A percentile compares a stretch with the other conserved stretches of the same genome.
Evolutionary conservation across 1,140 invertebrate species (phyloP).

Genomic region (Meteorus sp.): DNA sequence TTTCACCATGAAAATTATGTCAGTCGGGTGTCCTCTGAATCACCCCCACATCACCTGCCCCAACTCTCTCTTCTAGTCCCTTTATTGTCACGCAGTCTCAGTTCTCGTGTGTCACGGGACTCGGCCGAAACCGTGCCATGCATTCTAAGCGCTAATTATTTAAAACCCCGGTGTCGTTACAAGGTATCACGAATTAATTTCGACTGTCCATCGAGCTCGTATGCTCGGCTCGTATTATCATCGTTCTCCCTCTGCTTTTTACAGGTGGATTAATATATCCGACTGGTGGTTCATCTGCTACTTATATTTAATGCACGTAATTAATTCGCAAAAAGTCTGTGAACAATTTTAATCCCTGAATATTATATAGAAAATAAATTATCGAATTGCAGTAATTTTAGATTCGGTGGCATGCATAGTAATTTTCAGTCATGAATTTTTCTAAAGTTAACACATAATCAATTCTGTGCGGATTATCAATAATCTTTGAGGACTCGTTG

Average conservation of each 20-base stretch:
- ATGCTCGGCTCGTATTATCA: constrained; percentile 7
- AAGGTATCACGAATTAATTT: constrained; percentile 25
- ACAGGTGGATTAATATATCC: constrained; percentile 7
- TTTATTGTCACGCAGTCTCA: not conserved
- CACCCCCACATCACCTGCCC: no score
- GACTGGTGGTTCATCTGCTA: not conserved
- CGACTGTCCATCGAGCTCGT: constrained; percentile 16
- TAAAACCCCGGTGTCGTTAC: constrained; percentile 23
- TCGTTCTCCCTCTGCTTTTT: not conserved
- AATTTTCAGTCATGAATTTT: no score
- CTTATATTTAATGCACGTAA: not conserved
- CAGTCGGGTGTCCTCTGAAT: no score
- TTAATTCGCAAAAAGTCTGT: not conserved
- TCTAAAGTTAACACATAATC: no score
- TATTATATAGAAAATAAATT: not conserved
- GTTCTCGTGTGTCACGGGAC: not conserved
- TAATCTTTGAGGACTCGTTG: no score
- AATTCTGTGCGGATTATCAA: no score
- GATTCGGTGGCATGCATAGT: no score
- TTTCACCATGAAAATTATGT: constrained; percentile 23
- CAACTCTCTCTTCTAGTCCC: not conserved
- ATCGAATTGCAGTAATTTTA: not conserved
- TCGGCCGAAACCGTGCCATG: constrained; percentile 21
- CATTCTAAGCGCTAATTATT: constrained; percentile 27
- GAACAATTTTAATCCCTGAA: no score